Conservation (phyloP, 1,140 invertebrate genomes). For the Drosophila punjabiensis region DNA sequence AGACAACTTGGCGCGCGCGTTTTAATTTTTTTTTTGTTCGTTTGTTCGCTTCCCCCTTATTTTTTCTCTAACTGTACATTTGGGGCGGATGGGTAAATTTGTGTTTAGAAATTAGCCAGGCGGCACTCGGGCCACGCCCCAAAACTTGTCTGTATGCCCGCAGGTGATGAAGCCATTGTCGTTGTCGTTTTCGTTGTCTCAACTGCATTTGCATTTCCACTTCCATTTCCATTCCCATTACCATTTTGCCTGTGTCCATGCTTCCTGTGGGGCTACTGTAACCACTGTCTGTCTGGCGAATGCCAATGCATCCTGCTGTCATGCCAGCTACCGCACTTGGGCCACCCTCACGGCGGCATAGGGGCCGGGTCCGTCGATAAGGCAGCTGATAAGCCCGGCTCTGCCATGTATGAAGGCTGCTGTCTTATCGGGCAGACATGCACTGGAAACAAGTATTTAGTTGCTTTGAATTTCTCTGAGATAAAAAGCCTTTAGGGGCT, state of each 20-base stretch:
- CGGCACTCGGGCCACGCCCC: slow-evolving; percentile 61
- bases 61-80: slow-evolving; percentile 55
- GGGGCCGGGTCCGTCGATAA: slow-evolving; percentile 39
- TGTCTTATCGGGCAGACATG: background rate
- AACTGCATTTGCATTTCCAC: slow-evolving; percentile 33
- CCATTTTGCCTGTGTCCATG: slow-evolving; percentile 35
- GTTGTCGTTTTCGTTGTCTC: slow-evolving; percentile 21
- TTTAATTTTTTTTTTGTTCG: background rate
- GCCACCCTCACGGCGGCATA: slow-evolving; percentile 24
- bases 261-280: slow-evolving; percentile 64
- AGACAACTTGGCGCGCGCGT: slow-evolving; percentile 75
- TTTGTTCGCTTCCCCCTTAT: background rate
- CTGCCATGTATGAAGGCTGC: slow-evolving; percentile 5
- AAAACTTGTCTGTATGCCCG: slow-evolving; percentile 57
- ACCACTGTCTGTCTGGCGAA: slow-evolving; percentile 5
- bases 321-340: slow-evolving; percentile 64
- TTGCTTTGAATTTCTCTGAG: background rate
- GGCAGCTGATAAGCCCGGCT: slow-evolving; percentile 46
- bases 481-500: background rate
- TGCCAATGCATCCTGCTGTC: slow-evolving; percentile 72
- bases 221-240: slow-evolving; percentile 20
- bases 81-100: slow-evolving; percentile 60
- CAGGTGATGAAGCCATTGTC: slow-evolving; percentile 78
- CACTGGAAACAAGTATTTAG: slow-evolving; percentile 4
- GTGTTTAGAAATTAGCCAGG: slow-evolving; percentile 79